phyloP scores from a whole-genome alignment of 2,797 vertebrate genomes.

The Spatula versicolor region DNA sequence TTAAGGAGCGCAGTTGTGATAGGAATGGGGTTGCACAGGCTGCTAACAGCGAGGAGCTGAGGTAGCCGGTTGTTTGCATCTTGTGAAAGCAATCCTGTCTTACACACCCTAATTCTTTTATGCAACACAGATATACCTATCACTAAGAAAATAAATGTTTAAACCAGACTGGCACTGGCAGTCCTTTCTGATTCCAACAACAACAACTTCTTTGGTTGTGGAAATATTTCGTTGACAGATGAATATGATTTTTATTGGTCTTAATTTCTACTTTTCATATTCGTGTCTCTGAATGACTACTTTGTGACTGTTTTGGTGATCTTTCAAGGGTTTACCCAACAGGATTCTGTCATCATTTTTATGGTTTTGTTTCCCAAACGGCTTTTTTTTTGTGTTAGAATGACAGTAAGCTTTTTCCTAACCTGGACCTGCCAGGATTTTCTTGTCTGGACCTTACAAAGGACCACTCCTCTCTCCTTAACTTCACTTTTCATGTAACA shows the following conservation, averaged over 20 bases:
- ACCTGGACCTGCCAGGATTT: not conserved
- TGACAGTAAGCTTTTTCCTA: not conserved
- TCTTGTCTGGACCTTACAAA: not conserved
- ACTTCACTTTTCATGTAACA: rapidly evolving
- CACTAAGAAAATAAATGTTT: not conserved
- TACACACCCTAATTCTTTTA: not conserved
- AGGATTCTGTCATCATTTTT: not conserved
- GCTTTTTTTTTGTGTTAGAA: not conserved
- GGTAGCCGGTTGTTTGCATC: not conserved
- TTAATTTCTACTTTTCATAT: not conserved
- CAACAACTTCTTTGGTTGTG: not conserved
- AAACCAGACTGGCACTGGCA: not conserved
- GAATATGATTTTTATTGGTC: not conserved
- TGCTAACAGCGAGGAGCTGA: slow-evolving; percentile 4
- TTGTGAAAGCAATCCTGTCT: not conserved
- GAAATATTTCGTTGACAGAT: not conserved
- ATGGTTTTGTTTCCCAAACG: not conserved
- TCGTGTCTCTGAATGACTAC: not conserved
- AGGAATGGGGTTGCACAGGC: slow-evolving; percentile 7
- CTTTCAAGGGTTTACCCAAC: not conserved
- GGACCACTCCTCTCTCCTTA: not conserved
- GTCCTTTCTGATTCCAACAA: not conserved
- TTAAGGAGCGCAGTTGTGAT: not conserved
- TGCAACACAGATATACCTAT: not conserved
- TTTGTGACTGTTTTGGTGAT: not conserved